phyloP scores from a whole-genome alignment of 2,888 invertebrate species.

The Oscheius myriophilus region DNA sequence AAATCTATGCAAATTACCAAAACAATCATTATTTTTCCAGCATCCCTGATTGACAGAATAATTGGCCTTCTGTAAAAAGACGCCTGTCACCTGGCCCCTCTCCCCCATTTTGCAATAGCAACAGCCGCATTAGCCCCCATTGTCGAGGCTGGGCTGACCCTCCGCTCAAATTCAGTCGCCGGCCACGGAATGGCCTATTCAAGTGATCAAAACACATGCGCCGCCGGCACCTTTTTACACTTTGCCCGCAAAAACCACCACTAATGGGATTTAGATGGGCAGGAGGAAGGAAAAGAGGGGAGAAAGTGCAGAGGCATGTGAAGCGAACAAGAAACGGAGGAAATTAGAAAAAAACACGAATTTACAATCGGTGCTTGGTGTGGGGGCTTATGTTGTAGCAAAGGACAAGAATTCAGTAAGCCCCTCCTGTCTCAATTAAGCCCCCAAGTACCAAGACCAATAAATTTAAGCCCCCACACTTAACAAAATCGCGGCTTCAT shows the following conservation, averaged over 20 bases:
- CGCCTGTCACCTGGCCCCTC: not conserved
- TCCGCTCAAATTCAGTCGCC: conserved; percentile 29
- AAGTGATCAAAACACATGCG: conserved; percentile 18
- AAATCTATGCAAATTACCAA: no score
- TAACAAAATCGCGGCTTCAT: no score
- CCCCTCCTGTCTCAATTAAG: no score
- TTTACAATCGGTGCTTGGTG: no score
- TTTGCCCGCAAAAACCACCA: not conserved
- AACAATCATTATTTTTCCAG: no score
- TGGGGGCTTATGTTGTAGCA: no score
- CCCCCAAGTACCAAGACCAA: not conserved
- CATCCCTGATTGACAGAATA: not conserved
- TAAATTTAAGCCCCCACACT: no score
- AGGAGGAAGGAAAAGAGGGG: no score
- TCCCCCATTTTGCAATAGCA: conserved; percentile 5
- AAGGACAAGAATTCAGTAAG: no score
- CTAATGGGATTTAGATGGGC: no score
- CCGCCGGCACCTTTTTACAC: conserved; percentile 19
- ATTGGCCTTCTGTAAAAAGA: not conserved
- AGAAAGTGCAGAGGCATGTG: not conserved
- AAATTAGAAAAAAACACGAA: no score
- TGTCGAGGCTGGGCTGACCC: conserved; percentile 22
- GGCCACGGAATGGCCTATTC: conserved; percentile 23
- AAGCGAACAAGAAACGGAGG: no score
- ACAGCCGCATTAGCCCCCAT: conserved; percentile 17